Base-by-base conservation (phyloP, 2,797 vertebrate genomes). In the Takifugu rubripes region DNA sequence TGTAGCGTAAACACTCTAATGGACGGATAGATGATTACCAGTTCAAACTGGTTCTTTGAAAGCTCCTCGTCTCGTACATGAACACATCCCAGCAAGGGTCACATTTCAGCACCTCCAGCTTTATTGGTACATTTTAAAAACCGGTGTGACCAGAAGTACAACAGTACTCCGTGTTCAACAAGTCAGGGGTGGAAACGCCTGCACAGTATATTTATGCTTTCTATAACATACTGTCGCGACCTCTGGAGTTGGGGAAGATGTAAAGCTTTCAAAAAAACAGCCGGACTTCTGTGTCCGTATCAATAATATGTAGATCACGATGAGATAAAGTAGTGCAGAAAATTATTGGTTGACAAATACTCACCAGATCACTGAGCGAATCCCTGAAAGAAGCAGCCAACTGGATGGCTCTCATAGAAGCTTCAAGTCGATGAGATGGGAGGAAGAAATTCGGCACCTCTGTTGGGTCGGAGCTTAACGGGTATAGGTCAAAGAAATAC, bases 401-500 rank as follows among this genome's bases (percentile, higher is more conserved):
- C 25, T 88, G 92, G 40, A 99, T 90, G 58, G 91, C 80, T 79
- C 91, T 92, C 89, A 99, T 90, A 40, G 96, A 97, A 0, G 92
- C 93, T 77, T 98, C 96, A 82, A 99, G 66, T 58, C 96, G 90
- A 60, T 92, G 88, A 27, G 93, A 80, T 0, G 96, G 89, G 50
- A 99, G 92, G 82, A 99, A 99, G 86, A 98, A 99, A 74, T 98
- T 98, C 21, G 95, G 96, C 54, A 98, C 66, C 9, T 89, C 79
- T 29, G 87, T 31, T 6, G 89, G 79, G 50, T 85, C 71, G 0
- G 82, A 84, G 65, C 96, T 99, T 75, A 25, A 75, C 7, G 25
- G n/a, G 49, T 45, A 24, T 5, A 59, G 3, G 86, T 94, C 92
- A 93, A 94, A 88, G 11, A 40, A 52, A 5, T 25, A 14, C 1